These are phyloP conservation scores for Heteropelma amictum DNA, from an alignment of 2,888 invertebrate genomes.

Conservation along the genomic window DNA sequence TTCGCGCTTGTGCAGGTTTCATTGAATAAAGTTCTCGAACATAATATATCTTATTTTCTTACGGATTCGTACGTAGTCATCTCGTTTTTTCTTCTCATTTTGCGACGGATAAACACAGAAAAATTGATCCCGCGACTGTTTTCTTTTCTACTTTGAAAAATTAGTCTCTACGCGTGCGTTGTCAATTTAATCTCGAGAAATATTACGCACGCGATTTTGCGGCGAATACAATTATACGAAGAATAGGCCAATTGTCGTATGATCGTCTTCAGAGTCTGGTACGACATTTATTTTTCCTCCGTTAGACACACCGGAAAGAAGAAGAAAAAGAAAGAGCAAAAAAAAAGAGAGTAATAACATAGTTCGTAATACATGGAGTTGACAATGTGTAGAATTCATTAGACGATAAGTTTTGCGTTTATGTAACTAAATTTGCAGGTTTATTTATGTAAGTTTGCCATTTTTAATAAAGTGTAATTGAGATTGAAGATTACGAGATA, in stretches of 20 bases:
- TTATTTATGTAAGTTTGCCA: conserved; percentile 75
- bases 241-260: background rate
- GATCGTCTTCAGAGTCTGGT: background rate
- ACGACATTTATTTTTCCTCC: background rate
- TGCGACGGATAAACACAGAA: background rate
- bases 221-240: background rate
- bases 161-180: background rate
- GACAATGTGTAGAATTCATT: conserved; percentile 60
- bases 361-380: conserved; percentile 55
- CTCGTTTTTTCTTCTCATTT: background rate
- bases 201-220: conserved; percentile 6
- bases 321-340: background rate
- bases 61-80: background rate
- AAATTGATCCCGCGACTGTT: conserved; percentile 1
- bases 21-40: background rate
- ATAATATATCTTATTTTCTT: background rate
- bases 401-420: conserved; percentile 75
- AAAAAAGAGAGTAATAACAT: conserved; percentile 14
- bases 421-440: conserved; percentile 71
- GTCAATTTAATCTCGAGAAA: conserved; percentile 15
- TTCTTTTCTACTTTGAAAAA: conserved; percentile 1
- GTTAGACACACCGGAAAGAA: conserved; percentile 15
- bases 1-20: too few species aligned
- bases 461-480: conserved; percentile 75
- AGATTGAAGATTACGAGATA: conserved; percentile 54